Base-by-base conservation (phyloP, 2,797 vertebrate genomes). In the Varecia variegata region DNA sequence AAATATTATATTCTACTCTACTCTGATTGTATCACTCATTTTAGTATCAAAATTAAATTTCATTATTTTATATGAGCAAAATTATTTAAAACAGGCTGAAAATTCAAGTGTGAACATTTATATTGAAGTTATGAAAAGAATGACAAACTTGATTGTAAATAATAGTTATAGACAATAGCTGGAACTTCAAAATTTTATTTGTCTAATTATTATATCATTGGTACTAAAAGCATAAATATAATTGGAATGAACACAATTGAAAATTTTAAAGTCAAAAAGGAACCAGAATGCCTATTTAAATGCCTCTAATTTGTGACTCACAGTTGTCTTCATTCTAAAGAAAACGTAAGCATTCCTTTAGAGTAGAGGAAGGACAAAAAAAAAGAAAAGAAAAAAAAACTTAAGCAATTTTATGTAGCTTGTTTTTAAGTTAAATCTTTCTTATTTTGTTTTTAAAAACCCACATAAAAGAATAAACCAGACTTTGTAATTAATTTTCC, bases 261-360 rank as follows among this genome's bases (percentile, higher is more conserved):
- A 90, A 94, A 86, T 20, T 89, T 93, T 27, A 82, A 94, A 85
- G 18, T 88, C 52, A 58, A 85, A 80, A 83, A 87, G n/a, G 35
- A 71, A 56, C 17, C 14, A 74, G n/a, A 93, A 67, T 67, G 27
- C 4, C 9, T 74, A 93, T 54, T 71, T 84, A 76, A 84, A 74
- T 68, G 5, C 20, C 50, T 79, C 23, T 58, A 60, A 82, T 73
- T 60, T 89, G 40, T 40, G n/a, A 60, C 0, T 40, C 45, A 92
- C 2, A 52, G 27, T 14, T 93, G 13, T 88, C 68, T 70, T 80
- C 32, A 94, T 62, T 88, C 27, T 85, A 60, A 93, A 76, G 25
- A 90, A 87, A 81, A 94, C 11, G 32, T 8, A 47, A 81, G 25
- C 6, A 83, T 56, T 56, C 54, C 54, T 56, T 56, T 56, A 56